Evolutionary conservation across 2,113 vertebrate genomes (phyloP).

Genomic region (Alexandromys fortis): DNA sequence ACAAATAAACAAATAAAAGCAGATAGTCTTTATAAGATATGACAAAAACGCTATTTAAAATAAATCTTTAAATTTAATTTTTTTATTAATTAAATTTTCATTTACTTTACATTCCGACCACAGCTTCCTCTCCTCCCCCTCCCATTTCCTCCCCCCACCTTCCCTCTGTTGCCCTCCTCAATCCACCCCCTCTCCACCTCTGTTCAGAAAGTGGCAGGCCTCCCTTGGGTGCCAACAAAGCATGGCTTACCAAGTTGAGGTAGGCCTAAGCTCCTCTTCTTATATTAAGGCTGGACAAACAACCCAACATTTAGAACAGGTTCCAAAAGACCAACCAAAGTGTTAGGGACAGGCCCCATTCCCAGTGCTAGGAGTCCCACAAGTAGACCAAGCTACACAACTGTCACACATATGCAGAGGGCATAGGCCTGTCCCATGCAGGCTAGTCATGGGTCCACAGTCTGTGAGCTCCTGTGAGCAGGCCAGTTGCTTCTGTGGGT

Average conservation of each 20-base stretch:
- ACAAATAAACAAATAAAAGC: not conserved
- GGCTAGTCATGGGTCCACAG: not conserved
- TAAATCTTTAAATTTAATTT: not conserved
- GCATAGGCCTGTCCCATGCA: not conserved
- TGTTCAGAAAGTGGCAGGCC: not conserved
- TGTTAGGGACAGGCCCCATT: not conserved
- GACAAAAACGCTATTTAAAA: slow-evolving; percentile 27
- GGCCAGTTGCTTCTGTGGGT: not conserved
- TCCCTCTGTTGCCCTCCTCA: no score
- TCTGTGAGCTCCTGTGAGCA: not conserved
- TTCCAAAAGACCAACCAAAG: not conserved
- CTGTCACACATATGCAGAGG: not conserved
- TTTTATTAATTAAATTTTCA: not conserved
- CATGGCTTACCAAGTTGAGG: not conserved
- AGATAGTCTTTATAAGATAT: not conserved
- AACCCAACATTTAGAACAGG: not conserved
- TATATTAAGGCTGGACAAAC: not conserved
- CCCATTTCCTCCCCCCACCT: no score
- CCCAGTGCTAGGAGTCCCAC: not conserved
- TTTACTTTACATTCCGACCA: not conserved
- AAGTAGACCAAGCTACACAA: not conserved
- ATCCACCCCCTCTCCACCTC: not conserved
- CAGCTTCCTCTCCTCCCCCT: not conserved
- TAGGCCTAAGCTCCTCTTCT: not conserved
- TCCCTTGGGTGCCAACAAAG: not conserved